These are phyloP conservation scores for Hippoglossus stenolepis DNA, from an alignment of 2,113 vertebrate species.

Conservation along the genomic window DNA sequence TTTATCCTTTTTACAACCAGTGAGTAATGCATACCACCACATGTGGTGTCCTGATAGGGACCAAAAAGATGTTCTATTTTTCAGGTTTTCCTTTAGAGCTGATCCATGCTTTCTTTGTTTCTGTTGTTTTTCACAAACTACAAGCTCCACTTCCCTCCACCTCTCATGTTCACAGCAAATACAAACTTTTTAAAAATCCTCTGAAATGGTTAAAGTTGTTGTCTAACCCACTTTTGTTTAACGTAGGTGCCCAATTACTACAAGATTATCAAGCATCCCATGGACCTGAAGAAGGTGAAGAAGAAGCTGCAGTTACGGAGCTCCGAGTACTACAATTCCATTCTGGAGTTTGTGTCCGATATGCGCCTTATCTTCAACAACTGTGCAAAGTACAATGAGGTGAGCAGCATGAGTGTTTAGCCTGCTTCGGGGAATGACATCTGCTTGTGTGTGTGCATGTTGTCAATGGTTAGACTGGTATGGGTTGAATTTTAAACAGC, in stretches of 20 bases:
- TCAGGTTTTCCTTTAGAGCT: too few species aligned
- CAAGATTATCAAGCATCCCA: constrained; percentile 98
- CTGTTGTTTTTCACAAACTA: too few species aligned
- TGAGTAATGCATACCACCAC: too few species aligned
- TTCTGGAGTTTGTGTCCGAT: constrained; percentile 94
- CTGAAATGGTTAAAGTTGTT: background rate
- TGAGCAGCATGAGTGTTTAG: constrained; percentile 86
- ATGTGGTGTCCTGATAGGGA: background rate
- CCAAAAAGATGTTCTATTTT: too few species aligned
- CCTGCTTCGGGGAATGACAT: constrained; percentile 53
- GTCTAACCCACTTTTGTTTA: constrained; percentile 16
- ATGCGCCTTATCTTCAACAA: constrained; percentile 97
- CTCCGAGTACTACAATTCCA: constrained; percentile 91
- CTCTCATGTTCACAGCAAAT: too few species aligned
- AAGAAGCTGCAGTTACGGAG: constrained; percentile 93
- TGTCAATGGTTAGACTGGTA: constrained; percentile 47
- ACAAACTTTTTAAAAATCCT: background rate
- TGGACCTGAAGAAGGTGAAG: constrained; percentile 97
- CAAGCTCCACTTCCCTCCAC: too few species aligned
- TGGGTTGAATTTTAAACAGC: constrained; percentile 14
- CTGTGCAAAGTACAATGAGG: constrained; percentile 99
- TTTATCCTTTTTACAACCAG: background rate
- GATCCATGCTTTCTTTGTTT: too few species aligned
- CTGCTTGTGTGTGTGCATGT: constrained; percentile 48
- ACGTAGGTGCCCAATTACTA: constrained; percentile 97